Percentiles rank a stretch among this genome's conserved stretches.
Conservation (phyloP, 2,888 invertebrate genomes). For the Rhorus exstirpatorius region DNA sequence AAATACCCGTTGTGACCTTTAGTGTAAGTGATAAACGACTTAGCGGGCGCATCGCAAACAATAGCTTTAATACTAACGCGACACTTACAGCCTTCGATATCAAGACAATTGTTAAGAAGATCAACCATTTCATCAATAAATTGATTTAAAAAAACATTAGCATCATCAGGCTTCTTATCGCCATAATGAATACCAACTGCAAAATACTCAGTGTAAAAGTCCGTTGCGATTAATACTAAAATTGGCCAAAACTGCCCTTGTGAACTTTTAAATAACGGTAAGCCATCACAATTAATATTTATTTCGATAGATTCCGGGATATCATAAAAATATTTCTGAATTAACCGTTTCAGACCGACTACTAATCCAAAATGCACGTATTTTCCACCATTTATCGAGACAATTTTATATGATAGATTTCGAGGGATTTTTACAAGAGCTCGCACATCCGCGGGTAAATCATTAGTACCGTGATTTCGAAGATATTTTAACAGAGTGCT, state of each 20-base stretch:
- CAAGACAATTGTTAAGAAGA: conserved; percentile 56
- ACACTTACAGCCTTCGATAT: conserved; percentile 38
- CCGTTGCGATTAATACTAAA: conserved; percentile 54
- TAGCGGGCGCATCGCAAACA: conserved; percentile 70
- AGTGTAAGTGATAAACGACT: conserved; percentile 72
- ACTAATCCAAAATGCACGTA: conserved; percentile 66
- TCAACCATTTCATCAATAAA: conserved; percentile 70
- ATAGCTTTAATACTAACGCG: conserved; percentile 63
- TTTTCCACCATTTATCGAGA: conserved; percentile 37
- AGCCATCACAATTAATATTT: conserved; percentile 73
- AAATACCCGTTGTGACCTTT: conserved; percentile 75
- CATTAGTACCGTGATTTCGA: conserved; percentile 35
- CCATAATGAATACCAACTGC: conserved; percentile 63
- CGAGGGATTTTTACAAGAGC: conserved; percentile 65
- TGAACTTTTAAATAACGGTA: conserved; percentile 72
- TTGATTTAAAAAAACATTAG: conserved; percentile 68
- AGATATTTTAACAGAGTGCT: conserved; percentile 42
- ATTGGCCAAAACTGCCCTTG: conserved; percentile 75
- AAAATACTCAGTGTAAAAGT: conserved; percentile 61
- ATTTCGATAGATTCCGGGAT: conserved; percentile 49
- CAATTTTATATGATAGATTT: conserved; percentile 28
- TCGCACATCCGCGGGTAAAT: conserved; percentile 51
- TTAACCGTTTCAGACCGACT: conserved; percentile 48
- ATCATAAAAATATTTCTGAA: conserved; percentile 52
- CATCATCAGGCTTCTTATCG: conserved; percentile 66